Percentiles rank a stretch among this genome's conserved stretches.
Evolutionary conservation across 2,797 vertebrate species (phyloP).

Genomic region (Platalea minor): DNA sequence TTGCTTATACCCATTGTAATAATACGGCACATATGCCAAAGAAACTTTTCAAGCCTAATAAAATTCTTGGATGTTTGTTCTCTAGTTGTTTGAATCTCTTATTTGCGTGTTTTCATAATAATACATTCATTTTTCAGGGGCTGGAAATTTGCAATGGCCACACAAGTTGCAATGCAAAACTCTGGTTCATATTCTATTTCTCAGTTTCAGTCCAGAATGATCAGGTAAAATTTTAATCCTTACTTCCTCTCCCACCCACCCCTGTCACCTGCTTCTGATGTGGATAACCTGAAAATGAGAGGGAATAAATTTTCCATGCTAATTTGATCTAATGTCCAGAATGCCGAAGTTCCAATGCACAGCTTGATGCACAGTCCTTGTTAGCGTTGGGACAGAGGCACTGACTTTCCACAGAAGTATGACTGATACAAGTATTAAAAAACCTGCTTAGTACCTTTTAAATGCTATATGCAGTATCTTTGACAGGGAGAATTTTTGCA

Average conservation of each 20-base stretch:
- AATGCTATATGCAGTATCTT: background rate
- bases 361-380: background rate
- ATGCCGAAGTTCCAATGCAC: background rate
- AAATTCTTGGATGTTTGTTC: background rate
- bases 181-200: constrained; percentile 95
- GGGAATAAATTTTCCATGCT: background rate
- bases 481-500: background rate
- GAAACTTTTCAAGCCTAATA: background rate
- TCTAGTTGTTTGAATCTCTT: background rate
- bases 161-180: constrained; percentile 97
- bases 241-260: background rate
- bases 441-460: background rate
- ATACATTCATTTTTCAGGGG: constrained; percentile 79
- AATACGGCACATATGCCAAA: background rate
- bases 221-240: constrained; percentile 73
- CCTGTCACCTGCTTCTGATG: background rate
- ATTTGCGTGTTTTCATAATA: background rate
- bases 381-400: background rate
- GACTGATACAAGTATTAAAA: background rate
- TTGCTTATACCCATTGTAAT: background rate
- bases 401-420: background rate
- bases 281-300: background rate
- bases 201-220: constrained; percentile 94
- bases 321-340: background rate
- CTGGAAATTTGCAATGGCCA: constrained; percentile 98